Evolutionary conservation across 30 jellyfish, hydroid and myxozoan species (phyloP), one percentile per base, ranked within the genome.

Genomic region (Aurelia aurita complex sp. Pacific): DNA sequence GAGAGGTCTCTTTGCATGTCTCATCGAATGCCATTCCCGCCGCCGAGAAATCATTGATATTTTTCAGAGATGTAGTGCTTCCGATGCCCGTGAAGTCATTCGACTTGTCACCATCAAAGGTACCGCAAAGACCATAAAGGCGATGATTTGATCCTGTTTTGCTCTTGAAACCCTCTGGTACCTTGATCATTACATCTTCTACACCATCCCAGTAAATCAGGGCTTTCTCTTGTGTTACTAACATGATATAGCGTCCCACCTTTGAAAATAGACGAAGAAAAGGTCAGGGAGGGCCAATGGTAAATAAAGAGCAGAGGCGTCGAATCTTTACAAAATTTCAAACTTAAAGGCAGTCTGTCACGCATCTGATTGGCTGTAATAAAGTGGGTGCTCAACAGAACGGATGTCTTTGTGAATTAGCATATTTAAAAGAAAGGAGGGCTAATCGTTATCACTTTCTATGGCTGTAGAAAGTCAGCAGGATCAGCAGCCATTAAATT

Each of bases 161-260:
- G 32, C 92, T 52, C 38, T 87, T 86, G 90, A 50, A 95, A 4
- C 96, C 16, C 1, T 86, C 94, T 43, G 98, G 98, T 13, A 95
- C 94, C 34, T 96, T 89, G 80, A 95, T 95, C 92, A 92, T 73
- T 19, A 95, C 94, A 87, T 89, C 99, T 79, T 95, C 97, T 15
- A 17, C 70, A 16, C 99, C 99, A 82, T 95, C 99, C 97, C 97
- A 95, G 50, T 79, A 83, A 53, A 95, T 77, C 11, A 87, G 68
- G 16, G 90, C 98, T 5, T 77, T 79, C 38, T 95, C 99, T 63
- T 93, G 92, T 23, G 98, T 95, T n/a, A 73, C 79, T 40, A 95
- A 92, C 96, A 90, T 68, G 19, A 82, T 97, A 68, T 95, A 90
- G 36, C 98, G 91, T 9, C 99, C 99, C 82, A 96, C 99, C 99